phyloP scores from a whole-genome alignment of 2,113 vertebrate genomes.

The Strix uralensis region DNA sequence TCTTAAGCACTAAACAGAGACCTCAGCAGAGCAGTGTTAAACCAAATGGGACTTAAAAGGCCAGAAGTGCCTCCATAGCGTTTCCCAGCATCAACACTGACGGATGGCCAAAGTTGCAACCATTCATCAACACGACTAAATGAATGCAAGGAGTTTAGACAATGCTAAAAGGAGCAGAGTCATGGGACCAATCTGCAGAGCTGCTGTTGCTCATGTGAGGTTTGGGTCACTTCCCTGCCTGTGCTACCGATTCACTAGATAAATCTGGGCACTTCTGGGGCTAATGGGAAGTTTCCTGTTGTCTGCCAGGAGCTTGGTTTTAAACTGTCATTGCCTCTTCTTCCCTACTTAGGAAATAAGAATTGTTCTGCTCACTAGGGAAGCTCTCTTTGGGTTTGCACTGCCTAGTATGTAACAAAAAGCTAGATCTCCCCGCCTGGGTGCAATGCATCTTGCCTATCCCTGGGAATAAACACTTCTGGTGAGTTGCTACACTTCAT shows the following conservation, averaged over 20 bases:
- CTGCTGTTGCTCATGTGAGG: not conserved
- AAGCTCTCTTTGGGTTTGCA: not conserved
- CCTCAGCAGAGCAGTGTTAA: not conserved
- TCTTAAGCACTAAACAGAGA: not conserved
- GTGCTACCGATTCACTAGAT: not conserved
- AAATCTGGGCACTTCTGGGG: not conserved
- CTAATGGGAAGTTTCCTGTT: not conserved
- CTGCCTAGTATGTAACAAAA: not conserved
- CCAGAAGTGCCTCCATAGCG: not conserved
- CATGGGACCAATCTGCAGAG: not conserved
- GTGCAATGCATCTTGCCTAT: not conserved
- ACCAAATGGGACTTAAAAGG: not conserved
- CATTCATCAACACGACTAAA: not conserved
- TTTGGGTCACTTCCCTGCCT: not conserved
- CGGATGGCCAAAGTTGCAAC: not conserved
- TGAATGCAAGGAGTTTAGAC: constrained; percentile 9
- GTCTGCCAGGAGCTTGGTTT: not conserved
- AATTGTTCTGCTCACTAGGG: not conserved
- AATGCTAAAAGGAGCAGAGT: not conserved
- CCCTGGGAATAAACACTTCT: not conserved
- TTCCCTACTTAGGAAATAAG: not conserved
- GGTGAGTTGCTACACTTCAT: not conserved
- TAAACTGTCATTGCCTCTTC: not conserved
- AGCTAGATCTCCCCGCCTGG: not conserved
- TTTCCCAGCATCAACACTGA: not conserved